Base-by-base conservation (phyloP, 2,113 vertebrate genomes). In the Pagrus major region DNA sequence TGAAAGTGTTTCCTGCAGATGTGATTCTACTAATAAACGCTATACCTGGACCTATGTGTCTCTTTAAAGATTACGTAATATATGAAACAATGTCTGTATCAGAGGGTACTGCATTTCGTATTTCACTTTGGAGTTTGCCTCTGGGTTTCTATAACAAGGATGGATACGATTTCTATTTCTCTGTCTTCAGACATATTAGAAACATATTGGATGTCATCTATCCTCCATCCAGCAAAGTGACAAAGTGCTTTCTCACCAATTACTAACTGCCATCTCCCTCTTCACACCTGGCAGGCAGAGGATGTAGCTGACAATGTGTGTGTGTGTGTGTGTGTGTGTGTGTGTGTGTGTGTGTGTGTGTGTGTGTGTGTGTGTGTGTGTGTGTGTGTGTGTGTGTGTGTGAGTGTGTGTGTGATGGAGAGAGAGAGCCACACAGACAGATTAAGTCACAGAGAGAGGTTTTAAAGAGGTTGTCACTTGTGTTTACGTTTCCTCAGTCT, bases 161-260 rank as follows among this genome's bases (percentile, higher is more conserved):
- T 52, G 37, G 68, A 83, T 73, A 63, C 52, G 35, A 68, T 86
- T 84, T 81, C 49, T 78, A 25, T 83, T n/a, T 83, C 66, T 86
- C 76, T 46, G 58, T 71, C 75, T 61, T 85, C 61, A 42, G 42
- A 75, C 78, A 69, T 77, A 87, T 90, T 76, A 85, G 72, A 85
- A 90, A 85, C 84, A 87, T 84, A 90, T 78, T 85, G 75, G 60
- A 71, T 83, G 72, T 74, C 91, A 87, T 87, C 81, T 87, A 73
- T 85, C 81, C 76, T 87, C 68, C 70, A 89, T 89, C 75, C 86
- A 74, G 79, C 69, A 84, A 90, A 92, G 90, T 91, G 88, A 88
- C 88, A 94, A 90, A 88, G 87, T 93, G 81, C 86, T 93, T 91
- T 91, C 90, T 93, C 91, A 93, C 93, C 93, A 93, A 92, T 95